A percentile compares a stretch with the other conserved stretches of the same genome.
Conservation (phyloP, 2,113 vertebrate genomes). For the Zonotrichia leucophrys region DNA sequence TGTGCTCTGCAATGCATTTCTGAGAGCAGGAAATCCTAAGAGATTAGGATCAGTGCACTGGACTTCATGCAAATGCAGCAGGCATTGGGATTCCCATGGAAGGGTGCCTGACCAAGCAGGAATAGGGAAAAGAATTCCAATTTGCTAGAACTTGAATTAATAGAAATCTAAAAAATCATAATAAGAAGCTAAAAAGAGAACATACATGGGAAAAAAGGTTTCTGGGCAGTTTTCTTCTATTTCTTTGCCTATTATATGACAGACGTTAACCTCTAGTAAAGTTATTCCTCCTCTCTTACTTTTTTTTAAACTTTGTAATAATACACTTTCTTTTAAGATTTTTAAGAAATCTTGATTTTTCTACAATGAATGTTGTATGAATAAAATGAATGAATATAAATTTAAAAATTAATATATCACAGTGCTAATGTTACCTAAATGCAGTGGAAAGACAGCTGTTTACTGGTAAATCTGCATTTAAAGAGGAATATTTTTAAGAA, state of each 20-base stretch:
- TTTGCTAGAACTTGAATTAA: not conserved
- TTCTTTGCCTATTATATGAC: not conserved
- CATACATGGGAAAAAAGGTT: fast-evolving
- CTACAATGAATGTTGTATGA: not conserved
- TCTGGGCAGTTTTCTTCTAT: not conserved
- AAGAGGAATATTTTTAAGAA: not conserved
- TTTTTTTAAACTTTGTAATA: not conserved
- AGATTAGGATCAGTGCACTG: not conserved
- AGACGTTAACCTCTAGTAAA: not conserved
- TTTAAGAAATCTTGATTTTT: not conserved
- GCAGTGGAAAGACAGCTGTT: not conserved
- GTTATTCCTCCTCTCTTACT: not conserved
- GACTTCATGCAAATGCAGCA: not conserved
- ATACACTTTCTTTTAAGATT: not conserved
- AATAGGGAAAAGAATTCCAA: not conserved
- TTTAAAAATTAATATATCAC: not conserved
- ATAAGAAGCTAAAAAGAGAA: not conserved
- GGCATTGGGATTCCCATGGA: not conserved
- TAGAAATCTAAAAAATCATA: not conserved
- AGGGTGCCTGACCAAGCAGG: not conserved
- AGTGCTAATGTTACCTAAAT: not conserved
- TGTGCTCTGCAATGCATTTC: not conserved
- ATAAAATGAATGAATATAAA: not conserved
- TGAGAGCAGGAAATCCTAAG: not conserved
- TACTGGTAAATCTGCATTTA: not conserved